A percentile compares a stretch with the other conserved stretches of the same genome.
Evolutionary conservation across 2,797 vertebrate species (phyloP).

Genomic region (Gobio occitaniae): DNA sequence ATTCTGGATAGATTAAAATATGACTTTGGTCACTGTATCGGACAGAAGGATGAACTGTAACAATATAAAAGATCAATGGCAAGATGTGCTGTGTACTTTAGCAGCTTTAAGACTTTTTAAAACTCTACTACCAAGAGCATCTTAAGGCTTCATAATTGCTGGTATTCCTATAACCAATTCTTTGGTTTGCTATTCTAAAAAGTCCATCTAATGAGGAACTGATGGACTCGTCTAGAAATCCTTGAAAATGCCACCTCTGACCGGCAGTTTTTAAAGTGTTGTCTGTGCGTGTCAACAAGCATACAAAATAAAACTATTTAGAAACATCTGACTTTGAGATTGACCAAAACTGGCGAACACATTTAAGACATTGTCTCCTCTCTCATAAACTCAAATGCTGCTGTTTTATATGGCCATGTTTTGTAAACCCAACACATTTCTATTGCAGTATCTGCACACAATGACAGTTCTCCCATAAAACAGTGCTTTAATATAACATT

Average conservation of each 20-base stretch:
- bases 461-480: not conserved
- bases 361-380: not conserved
- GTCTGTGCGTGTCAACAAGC: not conserved
- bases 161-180: not conserved
- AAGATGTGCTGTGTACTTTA: slow-evolving; percentile 1
- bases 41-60: not conserved
- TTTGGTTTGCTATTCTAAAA: slow-evolving; percentile 13
- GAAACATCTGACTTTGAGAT: not conserved
- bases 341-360: not conserved
- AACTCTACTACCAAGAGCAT: not conserved
- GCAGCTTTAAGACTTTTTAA: not conserved
- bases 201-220: not conserved
- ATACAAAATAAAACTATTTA: not conserved
- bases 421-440: not conserved
- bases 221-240: not conserved
- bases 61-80: not conserved
- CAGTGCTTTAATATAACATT: not conserved
- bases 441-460: not conserved
- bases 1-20: not conserved
- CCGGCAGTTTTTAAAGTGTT: slow-evolving; percentile 11
- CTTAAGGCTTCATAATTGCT: not conserved
- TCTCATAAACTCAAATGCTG: not conserved
- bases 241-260: not conserved
- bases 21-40: not conserved
- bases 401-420: not conserved